Percentiles rank a stretch among this genome's conserved stretches.
Conservation (phyloP, 1,140 invertebrate species). For the Bombus sibiricus region DNA sequence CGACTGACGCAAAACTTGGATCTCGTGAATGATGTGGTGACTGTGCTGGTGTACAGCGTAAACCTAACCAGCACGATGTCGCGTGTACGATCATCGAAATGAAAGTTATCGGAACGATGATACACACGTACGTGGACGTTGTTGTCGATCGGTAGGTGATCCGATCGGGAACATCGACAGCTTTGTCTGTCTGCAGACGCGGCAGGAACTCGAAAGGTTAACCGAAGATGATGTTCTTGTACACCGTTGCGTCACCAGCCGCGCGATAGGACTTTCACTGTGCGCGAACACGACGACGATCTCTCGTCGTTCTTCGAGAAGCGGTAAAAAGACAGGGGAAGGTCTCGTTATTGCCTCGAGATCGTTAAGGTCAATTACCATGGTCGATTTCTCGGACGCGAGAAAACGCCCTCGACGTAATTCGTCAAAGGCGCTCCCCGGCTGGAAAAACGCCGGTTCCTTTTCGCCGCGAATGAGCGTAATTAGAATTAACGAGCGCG, state of each 20-base stretch:
- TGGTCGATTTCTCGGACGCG: conserved; percentile 20
- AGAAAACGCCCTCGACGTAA: conserved; percentile 16
- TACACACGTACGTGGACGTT: neutral
- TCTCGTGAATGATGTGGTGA: neutral
- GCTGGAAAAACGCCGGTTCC: neutral
- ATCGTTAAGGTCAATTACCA: conserved; percentile 40
- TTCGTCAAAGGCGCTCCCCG: neutral
- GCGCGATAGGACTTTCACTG: conserved; percentile 76
- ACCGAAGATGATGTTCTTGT: conserved; percentile 67
- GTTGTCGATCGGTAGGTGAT: conserved; percentile 13
- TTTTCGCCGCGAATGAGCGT: conserved; percentile 26
- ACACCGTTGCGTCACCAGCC: conserved; percentile 69
- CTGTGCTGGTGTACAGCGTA: neutral
- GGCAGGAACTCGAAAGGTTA: conserved; percentile 70
- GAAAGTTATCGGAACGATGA: neutral
- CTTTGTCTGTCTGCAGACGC: neutral
- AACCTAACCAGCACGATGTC: neutral
- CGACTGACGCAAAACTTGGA: neutral
- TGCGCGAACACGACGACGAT: neutral
- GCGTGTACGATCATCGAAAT: neutral
- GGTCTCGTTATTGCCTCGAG: conserved; percentile 18
- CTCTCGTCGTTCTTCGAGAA: neutral
- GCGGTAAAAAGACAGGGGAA: neutral
- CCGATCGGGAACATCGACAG: conserved; percentile 1
- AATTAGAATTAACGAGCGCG: conserved; percentile 51